Conservation (phyloP, 1,140 invertebrate species). For the Conus betulinus region DNA sequence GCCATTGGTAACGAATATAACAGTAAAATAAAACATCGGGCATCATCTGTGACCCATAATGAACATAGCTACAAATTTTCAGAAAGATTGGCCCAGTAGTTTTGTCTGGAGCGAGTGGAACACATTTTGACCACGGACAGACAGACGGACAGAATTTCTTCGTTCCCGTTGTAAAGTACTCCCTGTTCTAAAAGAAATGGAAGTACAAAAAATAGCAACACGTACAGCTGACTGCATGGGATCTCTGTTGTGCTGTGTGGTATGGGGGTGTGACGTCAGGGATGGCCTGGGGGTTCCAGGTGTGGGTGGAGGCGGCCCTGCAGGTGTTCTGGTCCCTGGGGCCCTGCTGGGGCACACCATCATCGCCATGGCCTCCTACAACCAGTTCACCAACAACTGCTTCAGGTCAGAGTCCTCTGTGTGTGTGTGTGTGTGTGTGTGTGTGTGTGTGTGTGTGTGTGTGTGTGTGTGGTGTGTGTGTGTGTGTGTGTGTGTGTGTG, state of each 20-base stretch:
- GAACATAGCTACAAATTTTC: too few relatives aligned
- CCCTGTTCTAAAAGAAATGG: too few relatives aligned
- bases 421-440: not conserved
- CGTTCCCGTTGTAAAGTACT: too few relatives aligned
- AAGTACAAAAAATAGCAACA: too few relatives aligned
- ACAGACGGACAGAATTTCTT: too few relatives aligned
- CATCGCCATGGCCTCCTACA: slow-evolving; percentile 79
- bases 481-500: not conserved
- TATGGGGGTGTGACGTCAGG: not conserved
- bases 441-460: not conserved
- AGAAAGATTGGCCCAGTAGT: too few relatives aligned
- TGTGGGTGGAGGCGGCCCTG: slow-evolving; percentile 89
- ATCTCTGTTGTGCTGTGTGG: not conserved
- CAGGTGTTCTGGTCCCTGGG: slow-evolving; percentile 91
- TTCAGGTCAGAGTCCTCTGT: slow-evolving; percentile 39
- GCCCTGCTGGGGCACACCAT: slow-evolving; percentile 84
- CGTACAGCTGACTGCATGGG: too few relatives aligned
- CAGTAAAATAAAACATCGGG: too few relatives aligned
- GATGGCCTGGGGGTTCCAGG: slow-evolving; percentile 7
- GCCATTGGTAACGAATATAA: too few relatives aligned
- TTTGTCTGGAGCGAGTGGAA: too few relatives aligned
- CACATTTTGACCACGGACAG: too few relatives aligned
- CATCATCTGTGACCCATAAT: too few relatives aligned
- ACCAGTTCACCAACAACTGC: slow-evolving; percentile 81
- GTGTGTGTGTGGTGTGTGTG: not conserved